phyloP scores from a whole-genome alignment of 2,113 vertebrate genomes.

The Dicentrarchus labrax region DNA sequence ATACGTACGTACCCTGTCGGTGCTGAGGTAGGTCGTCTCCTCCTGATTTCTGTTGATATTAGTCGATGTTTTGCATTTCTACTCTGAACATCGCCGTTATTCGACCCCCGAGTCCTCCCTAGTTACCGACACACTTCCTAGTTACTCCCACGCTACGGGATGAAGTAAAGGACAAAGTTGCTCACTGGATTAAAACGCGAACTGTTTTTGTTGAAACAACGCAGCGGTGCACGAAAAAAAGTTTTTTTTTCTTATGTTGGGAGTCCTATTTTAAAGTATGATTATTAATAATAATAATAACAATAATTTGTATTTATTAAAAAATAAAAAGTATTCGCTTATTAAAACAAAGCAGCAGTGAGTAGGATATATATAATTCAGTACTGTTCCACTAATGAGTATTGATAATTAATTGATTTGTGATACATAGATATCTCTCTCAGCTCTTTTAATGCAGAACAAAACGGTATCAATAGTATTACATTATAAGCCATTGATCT shows the following conservation, averaged over 20 bases:
- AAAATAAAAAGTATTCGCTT: no score
- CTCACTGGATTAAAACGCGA: constrained; percentile 4
- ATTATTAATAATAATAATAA: no score
- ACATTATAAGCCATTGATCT: background rate
- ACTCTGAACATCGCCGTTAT: background rate
- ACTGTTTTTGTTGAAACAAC: background rate
- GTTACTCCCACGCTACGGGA: constrained; percentile 72
- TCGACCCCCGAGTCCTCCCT: constrained; percentile 5
- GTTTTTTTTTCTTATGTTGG: background rate
- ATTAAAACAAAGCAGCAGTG: no score
- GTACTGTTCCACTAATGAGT: no score
- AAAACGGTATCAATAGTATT: background rate
- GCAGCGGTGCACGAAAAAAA: background rate
- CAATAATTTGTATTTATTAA: no score
- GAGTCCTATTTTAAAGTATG: no score
- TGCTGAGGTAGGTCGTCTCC: background rate
- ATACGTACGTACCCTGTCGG: background rate
- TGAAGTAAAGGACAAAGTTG: constrained; percentile 48
- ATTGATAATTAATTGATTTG: no score
- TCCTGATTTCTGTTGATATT: background rate
- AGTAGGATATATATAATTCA: no score
- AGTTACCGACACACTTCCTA: constrained; percentile 72
- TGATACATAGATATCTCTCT: no score
- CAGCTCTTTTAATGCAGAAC: no score
- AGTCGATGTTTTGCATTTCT: background rate